Evolutionary conservation across 2,888 invertebrate species (phyloP).

Genomic region (Anticlea derivata): DNA sequence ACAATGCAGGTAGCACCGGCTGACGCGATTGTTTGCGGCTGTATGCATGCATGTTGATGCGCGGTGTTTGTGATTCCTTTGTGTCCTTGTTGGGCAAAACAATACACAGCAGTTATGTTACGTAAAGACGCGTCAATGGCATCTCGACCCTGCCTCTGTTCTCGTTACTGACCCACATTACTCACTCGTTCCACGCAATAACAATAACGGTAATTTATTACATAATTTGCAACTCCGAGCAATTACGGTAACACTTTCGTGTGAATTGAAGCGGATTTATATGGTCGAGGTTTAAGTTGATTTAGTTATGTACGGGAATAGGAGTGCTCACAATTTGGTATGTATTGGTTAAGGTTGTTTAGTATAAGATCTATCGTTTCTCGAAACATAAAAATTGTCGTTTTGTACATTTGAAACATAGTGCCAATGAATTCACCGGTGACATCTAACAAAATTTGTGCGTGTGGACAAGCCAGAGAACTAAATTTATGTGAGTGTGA

Average conservation of each 20-base stretch:
- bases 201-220: constrained; percentile 71
- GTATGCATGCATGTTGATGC: constrained; percentile 21
- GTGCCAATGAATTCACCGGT: neutral
- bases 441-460: constrained; percentile 8
- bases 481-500: constrained; percentile 4
- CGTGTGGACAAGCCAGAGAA: constrained; percentile 1
- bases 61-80: constrained; percentile 45
- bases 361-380: too few species aligned
- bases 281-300: constrained; percentile 9
- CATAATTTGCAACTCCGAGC: constrained; percentile 59
- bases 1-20: constrained; percentile 23
- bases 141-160: constrained; percentile 79
- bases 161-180: constrained; percentile 81
- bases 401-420: neutral
- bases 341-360: neutral
- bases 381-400: too few species aligned
- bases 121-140: constrained; percentile 73
- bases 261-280: constrained; percentile 21
- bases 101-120: constrained; percentile 71
- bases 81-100: constrained; percentile 65
- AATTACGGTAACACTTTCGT: constrained; percentile 51
- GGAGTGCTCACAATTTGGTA: neutral
- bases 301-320: neutral
- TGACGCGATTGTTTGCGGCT: constrained; percentile 21
- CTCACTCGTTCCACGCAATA: constrained; percentile 66